Evolutionary conservation across 1,140 invertebrate genomes (phyloP), one percentile per base, ranked within the genome.

Genomic region (Ericerus pela): DNA sequence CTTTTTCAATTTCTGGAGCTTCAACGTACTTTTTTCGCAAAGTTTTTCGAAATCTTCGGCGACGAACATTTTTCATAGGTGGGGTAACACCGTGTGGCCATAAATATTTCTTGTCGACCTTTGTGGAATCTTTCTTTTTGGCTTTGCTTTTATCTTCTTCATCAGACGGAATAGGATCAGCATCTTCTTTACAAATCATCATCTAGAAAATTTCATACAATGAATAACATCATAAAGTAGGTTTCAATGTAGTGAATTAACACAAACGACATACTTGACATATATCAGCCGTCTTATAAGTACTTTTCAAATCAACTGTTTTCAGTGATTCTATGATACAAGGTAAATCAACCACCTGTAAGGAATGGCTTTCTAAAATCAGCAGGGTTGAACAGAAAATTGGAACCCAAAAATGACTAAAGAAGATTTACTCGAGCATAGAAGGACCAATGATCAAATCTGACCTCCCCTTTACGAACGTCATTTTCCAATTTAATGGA

Each of bases 1-100:
- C 94, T 69, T 96, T 97, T 68, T 98, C 95, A 62, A 97, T 94
- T 73, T 97, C 94, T 1, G 92, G 92, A 43, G 91, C 89, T 72
- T 98, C 95, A 1, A 93, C 85, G 71, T 90, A 93, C 63, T 97
- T 97, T 70, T 97, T 96, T 65, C 91, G 92, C 14, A 97, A 71
- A 0, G 91, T 96, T 75, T 96, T 96, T 41, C 94, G 76, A 65
- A 97, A 98, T 61, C 95, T 76, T 60, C 90, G 75, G 62, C 88
- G 88, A 14, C 92, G 75, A 0, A 95, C 90, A 75, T 97, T 97
- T 72, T 97, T 97, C 22, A 92, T 75, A 2, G 94, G 90, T 2
- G 91, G 89, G 4, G 91, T 93, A 18, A 97, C 76, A 31, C 93
- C 93, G 73, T 97, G 93, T 3, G 89, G 89, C 77, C 78, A 94